Percentiles rank a stretch among this genome's conserved stretches.
Evolutionary conservation across 2,113 vertebrate genomes (phyloP).

Genomic region (Scalopus aquaticus): DNA sequence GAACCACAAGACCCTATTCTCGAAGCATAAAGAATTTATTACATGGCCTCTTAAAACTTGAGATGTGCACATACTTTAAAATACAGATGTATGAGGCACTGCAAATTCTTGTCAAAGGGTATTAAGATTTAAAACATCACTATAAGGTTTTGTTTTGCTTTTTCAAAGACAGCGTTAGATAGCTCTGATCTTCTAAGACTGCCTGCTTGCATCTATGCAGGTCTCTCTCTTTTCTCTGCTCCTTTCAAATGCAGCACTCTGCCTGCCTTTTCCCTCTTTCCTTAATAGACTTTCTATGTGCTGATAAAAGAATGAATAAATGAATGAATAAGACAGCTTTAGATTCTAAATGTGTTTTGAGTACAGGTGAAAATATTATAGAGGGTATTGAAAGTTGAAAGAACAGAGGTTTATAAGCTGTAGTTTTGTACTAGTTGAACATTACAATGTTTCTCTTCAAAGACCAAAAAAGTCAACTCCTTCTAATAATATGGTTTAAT

Average conservation of each 20-base stretch:
- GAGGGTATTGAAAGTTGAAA: not conserved
- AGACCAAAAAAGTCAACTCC: not conserved
- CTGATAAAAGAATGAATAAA: too few species aligned
- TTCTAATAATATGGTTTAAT: not conserved
- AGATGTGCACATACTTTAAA: not conserved
- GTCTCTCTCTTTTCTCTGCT: too few species aligned
- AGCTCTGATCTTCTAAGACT: too few species aligned
- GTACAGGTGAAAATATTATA: slow-evolving; percentile 30
- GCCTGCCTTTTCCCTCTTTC: too few species aligned
- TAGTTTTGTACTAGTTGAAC: slow-evolving; percentile 11
- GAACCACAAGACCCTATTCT: slow-evolving; percentile 11
- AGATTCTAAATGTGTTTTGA: slow-evolving; percentile 48
- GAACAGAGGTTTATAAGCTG: not conserved
- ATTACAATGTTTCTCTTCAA: slow-evolving; percentile 33
- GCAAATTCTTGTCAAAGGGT: not conserved
- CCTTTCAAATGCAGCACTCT: too few species aligned
- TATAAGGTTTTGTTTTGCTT: not conserved
- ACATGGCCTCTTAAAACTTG: not conserved
- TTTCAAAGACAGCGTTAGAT: slow-evolving; percentile 12
- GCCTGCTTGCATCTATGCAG: too few species aligned
- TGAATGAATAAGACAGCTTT: too few species aligned
- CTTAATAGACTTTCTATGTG: too few species aligned
- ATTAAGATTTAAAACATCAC: not conserved
- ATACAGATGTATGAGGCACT: not conserved
- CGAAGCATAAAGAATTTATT: not conserved